Evolutionary conservation across 2,888 invertebrate genomes (phyloP).

Genomic region (Ochropleura plecta): DNA sequence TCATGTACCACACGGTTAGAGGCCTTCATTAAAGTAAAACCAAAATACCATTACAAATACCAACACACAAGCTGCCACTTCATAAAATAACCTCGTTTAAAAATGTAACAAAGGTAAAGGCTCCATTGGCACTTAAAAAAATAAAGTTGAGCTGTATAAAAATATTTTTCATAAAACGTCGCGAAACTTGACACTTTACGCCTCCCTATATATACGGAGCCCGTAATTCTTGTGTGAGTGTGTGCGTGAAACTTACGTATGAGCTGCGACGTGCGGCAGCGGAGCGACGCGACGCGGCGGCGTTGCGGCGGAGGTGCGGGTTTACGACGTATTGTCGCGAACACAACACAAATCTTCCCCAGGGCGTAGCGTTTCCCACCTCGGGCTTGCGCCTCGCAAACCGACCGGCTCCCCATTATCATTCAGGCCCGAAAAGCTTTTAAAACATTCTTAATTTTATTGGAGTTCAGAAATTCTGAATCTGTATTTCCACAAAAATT

Average conservation of each 20-base stretch:
- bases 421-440: slow-evolving; percentile 75
- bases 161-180: slow-evolving; percentile 66
- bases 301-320: slow-evolving; percentile 51
- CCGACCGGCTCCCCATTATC: slow-evolving; percentile 68
- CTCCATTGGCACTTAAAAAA: slow-evolving; percentile 61
- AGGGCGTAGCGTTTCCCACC: slow-evolving; percentile 67
- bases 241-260: slow-evolving; percentile 58
- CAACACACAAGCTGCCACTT: slow-evolving; percentile 19
- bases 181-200: slow-evolving; percentile 69
- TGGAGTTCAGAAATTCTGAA: slow-evolving; percentile 59
- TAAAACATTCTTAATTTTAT: slow-evolving; percentile 77
- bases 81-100: slow-evolving; percentile 54
- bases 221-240: slow-evolving; percentile 61
- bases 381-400: slow-evolving; percentile 48
- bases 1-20: neutral
- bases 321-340: slow-evolving; percentile 71
- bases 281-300: slow-evolving; percentile 7
- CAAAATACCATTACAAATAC: slow-evolving; percentile 18
- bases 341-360: slow-evolving; percentile 75
- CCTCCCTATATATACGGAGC: slow-evolving; percentile 59
- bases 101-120: slow-evolving; percentile 58
- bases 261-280: slow-evolving; percentile 53
- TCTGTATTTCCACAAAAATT: slow-evolving; percentile 42
- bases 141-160: slow-evolving; percentile 63
- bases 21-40: slow-evolving; percentile 5